Percentiles rank a stretch among this genome's conserved stretches.
These are phyloP conservation scores for Sarcophaga rosellei DNA, from an alignment of 2,888 invertebrate genomes.

Conservation along the genomic window DNA sequence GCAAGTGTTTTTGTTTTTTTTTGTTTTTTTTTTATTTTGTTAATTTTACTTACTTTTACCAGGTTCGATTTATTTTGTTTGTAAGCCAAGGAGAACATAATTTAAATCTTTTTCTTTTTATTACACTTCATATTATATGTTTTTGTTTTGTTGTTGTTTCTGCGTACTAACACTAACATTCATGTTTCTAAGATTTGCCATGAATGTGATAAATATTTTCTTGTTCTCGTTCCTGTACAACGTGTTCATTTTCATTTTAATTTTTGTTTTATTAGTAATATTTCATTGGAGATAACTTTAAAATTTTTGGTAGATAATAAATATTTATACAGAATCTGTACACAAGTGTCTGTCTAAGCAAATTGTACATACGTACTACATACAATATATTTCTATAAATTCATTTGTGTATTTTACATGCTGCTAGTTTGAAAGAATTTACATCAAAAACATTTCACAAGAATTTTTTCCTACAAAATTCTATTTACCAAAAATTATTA, in stretches of 20 bases:
- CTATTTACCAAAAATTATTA: slow-evolving; percentile 65
- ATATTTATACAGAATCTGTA: neutral
- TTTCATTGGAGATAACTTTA: slow-evolving; percentile 16
- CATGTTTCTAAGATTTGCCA: neutral
- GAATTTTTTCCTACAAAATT: slow-evolving; percentile 57
- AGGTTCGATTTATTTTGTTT: too few species aligned
- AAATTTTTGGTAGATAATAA: neutral
- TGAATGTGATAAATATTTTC: neutral
- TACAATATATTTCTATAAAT: slow-evolving; percentile 5
- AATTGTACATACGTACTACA: too few species aligned
- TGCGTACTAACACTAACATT: neutral
- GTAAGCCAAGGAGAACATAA: too few species aligned
- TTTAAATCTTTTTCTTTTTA: too few species aligned
- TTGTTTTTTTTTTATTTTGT: too few species aligned
- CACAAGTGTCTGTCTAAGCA: too few species aligned
- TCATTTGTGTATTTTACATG: slow-evolving; percentile 44
- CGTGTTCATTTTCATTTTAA: too few species aligned
- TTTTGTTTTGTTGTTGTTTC: too few species aligned
- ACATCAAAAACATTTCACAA: slow-evolving; percentile 62
- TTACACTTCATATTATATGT: too few species aligned
- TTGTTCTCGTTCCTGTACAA: too few species aligned
- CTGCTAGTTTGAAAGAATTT: slow-evolving; percentile 56
- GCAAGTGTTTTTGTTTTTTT: too few species aligned
- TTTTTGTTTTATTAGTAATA: slow-evolving; percentile 4
- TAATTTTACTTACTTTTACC: too few species aligned